Conservation (phyloP, 2,113 vertebrate species). For the Spheniscus mendiculus region DNA sequence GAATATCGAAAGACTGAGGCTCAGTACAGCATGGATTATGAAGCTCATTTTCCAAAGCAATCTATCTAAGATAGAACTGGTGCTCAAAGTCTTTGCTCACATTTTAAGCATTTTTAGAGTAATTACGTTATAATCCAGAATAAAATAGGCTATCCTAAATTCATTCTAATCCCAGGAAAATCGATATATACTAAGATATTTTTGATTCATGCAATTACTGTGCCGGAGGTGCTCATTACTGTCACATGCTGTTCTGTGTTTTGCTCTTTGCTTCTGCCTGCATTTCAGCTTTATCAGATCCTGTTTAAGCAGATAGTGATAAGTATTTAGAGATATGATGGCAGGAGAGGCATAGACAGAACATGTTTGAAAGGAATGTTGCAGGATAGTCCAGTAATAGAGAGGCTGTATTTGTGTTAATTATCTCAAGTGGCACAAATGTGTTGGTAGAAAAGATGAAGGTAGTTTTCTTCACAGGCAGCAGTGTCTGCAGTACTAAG, state of each 20-base stretch:
- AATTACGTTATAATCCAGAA: background rate
- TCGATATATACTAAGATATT: background rate
- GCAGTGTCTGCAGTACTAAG: background rate
- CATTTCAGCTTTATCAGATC: background rate
- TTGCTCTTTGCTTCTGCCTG: background rate
- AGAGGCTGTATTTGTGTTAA: background rate
- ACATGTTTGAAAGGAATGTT: background rate
- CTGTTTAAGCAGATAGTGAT: background rate
- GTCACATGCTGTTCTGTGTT: background rate
- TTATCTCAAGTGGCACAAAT: background rate
- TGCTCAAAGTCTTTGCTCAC: background rate
- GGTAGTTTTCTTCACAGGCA: background rate
- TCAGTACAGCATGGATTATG: background rate
- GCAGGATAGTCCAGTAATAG: background rate
- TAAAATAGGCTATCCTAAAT: background rate
- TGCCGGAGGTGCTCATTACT: background rate
- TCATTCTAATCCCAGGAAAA: background rate
- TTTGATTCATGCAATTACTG: background rate
- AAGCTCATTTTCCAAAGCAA: background rate
- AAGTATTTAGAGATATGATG: background rate
- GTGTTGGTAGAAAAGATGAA: background rate
- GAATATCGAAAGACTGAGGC: background rate
- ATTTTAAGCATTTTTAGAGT: background rate
- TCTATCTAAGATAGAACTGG: background rate
- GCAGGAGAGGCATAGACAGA: background rate